Percentiles rank a stretch among this genome's conserved stretches.
Conservation (phyloP, 2,888 invertebrate genomes). For the Clostera curtula region DNA sequence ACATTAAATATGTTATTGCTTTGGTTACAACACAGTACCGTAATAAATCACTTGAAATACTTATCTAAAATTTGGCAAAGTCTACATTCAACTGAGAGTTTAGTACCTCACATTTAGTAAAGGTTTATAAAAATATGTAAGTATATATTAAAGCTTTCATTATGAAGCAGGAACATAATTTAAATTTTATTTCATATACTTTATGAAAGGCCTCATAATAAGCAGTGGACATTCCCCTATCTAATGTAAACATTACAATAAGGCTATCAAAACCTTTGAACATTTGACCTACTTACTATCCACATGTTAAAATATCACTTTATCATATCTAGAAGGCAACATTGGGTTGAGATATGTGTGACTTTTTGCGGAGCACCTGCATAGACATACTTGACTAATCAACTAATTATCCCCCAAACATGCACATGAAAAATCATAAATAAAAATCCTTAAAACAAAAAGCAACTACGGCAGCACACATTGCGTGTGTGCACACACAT, state of each 20-base stretch:
- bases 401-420: constrained; percentile 55
- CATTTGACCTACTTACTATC: constrained; percentile 52
- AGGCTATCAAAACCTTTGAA: constrained; percentile 58
- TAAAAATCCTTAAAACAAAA: constrained; percentile 46
- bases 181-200: constrained; percentile 38
- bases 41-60: constrained; percentile 57
- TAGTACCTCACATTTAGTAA: constrained; percentile 39
- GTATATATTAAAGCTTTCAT: constrained; percentile 53
- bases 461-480: constrained; percentile 70
- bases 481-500: constrained; percentile 43
- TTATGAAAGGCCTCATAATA: constrained; percentile 46
- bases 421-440: constrained; percentile 52
- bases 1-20: constrained; percentile 68
- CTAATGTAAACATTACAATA: constrained; percentile 58
- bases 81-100: constrained; percentile 49
- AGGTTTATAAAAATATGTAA: constrained; percentile 60
- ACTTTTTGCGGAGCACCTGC: constrained; percentile 68
- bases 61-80: constrained; percentile 69
- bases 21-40: constrained; percentile 68
- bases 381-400: constrained; percentile 59
- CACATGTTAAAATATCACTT: constrained; percentile 58
- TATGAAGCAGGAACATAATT: constrained; percentile 50
- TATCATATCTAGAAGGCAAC: constrained; percentile 74
- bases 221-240: constrained; percentile 38
- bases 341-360: constrained; percentile 68